A percentile compares a stretch with the other conserved stretches of the same genome.
Evolutionary conservation across 2,113 vertebrate species (phyloP).

Genomic region (Paramormyrops kingsleyae): DNA sequence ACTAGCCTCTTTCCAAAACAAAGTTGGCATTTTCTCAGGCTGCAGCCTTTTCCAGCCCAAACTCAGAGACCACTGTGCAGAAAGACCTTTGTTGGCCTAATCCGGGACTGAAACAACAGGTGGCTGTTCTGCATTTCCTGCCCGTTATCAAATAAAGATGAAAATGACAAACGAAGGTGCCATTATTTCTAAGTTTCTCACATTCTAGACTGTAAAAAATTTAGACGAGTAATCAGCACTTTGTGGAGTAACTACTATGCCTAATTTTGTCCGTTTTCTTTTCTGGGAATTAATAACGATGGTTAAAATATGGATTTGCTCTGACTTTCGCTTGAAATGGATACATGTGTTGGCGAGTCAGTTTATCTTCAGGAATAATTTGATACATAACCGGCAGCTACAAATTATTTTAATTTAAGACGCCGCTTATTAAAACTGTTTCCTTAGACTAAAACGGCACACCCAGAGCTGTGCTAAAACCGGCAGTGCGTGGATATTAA

Average conservation of each 20-base stretch:
- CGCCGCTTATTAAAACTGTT: background rate
- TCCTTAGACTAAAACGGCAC: background rate
- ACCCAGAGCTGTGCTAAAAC: background rate
- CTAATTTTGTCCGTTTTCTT: background rate
- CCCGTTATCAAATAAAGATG: conserved; percentile 8
- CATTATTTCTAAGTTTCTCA: background rate
- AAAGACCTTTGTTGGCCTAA: background rate
- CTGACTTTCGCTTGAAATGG: background rate
- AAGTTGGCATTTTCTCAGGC: conserved; percentile 23
- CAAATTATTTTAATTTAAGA: background rate
- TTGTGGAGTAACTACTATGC: background rate
- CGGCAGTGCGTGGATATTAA: background rate
- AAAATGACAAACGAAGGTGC: background rate
- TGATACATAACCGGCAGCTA: background rate
- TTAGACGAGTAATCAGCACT: background rate
- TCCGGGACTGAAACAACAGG: background rate
- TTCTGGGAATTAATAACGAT: background rate
- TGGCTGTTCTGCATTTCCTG: background rate
- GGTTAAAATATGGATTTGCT: background rate
- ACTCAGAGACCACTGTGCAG: background rate
- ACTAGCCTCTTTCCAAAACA: conserved; percentile 37
- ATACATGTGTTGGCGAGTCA: background rate
- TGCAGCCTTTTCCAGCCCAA: conserved; percentile 14
- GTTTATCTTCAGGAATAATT: background rate
- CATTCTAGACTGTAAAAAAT: background rate